Base-by-base conservation (phyloP, 1,140 invertebrate genomes). In the Pseudachorutes palmiensis region DNA sequence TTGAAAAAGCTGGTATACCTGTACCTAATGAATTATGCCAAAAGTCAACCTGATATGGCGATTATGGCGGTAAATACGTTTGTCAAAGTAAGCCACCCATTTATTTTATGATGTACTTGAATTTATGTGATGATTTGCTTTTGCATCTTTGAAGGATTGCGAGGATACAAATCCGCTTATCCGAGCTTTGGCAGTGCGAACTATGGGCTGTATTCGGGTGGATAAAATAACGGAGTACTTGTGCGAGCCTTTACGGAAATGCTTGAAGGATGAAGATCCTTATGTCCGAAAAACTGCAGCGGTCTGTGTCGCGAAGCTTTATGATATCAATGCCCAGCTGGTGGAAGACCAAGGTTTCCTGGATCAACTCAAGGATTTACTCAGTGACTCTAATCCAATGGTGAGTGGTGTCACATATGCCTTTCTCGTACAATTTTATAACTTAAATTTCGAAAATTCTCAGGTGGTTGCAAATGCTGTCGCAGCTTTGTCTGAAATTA, bases 31-130 rank as follows among this genome's bases (percentile, higher is more conserved):
- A 99, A 99, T 79, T 99, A 99, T 82, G 97, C 97, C 61, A 99
- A 99, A 80, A 98, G 93, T 74, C 97, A 99, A 80, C 97, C 97
- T 12, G 97, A 99, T 78, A 96, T 98, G 91, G 97, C 97, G 62
- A 99, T 99, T 66, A 98, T 99, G 95, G 97, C 97, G 41, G 97
- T 99, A 32, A 99, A 99, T 82, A 99, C 97, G 28, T 99, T 99
- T 84, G 97, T 99, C 58, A 99, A 98, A 88, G 93, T 95, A 83
- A 78, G 5, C 59, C 30, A 31, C 16, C 22, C 9, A 12, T 55
- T 51, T 14, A 26, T 12, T 49, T 36, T 3, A 3, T 60, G 9
- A n/a, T 60, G 14, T 3, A 58, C n/a, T 24, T 32, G 2, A 57
- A 36, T 16, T 59, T 31, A 48, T n/a, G n/a, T n/a, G n/a, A 16